Conservation (phyloP, 2,113 vertebrate species). For the Passer montanus region DNA sequence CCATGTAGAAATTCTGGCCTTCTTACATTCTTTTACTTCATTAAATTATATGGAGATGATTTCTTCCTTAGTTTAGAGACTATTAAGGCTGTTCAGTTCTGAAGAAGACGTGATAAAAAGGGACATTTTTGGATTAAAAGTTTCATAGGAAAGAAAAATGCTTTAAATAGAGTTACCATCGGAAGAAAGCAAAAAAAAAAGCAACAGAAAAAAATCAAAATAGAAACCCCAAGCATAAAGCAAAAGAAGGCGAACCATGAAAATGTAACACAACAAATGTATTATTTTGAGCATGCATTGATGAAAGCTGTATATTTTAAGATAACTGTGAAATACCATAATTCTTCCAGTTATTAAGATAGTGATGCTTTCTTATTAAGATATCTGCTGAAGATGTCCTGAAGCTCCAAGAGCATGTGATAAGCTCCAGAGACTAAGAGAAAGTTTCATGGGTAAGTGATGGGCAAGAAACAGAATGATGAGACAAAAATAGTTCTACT, state of each 20-base stretch:
- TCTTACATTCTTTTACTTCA: background rate
- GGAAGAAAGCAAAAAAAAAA: background rate
- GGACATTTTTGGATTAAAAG: accelerated
- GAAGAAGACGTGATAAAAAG: background rate
- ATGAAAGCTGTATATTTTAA: background rate
- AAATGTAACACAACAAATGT: background rate
- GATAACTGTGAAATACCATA: background rate
- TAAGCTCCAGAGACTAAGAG: background rate
- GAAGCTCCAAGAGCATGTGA: background rate
- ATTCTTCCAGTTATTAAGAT: background rate
- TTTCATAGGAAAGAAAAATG: background rate
- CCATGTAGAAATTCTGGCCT: background rate
- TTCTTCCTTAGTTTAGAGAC: background rate
- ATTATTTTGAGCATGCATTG: background rate
- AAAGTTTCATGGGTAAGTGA: background rate
- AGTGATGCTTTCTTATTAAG: background rate
- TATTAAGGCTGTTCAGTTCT: background rate
- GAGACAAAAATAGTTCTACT: background rate
- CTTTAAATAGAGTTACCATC: background rate
- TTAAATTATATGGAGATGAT: background rate
- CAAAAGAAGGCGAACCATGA: background rate
- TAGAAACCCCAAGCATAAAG: background rate
- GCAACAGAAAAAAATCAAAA: background rate
- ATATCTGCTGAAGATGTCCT: background rate
- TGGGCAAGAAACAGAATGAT: background rate